Conservation (phyloP, 2,113 vertebrate species). For the Lipophrys pholis region DNA sequence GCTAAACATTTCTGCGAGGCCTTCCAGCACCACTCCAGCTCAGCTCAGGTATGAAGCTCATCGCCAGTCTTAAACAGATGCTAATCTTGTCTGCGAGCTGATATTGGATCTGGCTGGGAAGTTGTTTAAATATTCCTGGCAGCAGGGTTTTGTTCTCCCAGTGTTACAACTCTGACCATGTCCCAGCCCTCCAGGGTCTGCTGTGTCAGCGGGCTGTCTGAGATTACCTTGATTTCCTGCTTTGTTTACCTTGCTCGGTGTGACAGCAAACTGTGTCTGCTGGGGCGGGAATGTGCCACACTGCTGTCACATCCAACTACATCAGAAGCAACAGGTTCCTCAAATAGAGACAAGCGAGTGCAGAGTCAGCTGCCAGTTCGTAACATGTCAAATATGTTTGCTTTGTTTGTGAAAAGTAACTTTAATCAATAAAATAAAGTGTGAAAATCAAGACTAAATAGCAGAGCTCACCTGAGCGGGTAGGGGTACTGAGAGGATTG, state of each 20-base stretch:
- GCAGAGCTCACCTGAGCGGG: too few species aligned
- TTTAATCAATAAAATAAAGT: too few species aligned
- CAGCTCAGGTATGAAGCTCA: constrained; percentile 21
- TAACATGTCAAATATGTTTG: too few species aligned
- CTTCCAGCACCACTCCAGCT: constrained; percentile 22
- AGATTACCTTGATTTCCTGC: constrained; percentile 4
- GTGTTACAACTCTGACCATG: too few species aligned
- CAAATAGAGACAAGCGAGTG: not conserved
- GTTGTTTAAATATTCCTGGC: constrained; percentile 10
- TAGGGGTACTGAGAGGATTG: too few species aligned
- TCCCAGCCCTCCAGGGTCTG: not conserved
- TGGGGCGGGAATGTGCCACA: constrained; percentile 65
- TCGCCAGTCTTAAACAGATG: constrained; percentile 12
- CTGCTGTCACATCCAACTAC: constrained; percentile 54
- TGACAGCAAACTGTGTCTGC: constrained; percentile 57
- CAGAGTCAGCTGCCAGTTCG: too few species aligned
- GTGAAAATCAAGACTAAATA: too few species aligned
- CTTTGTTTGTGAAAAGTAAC: too few species aligned
- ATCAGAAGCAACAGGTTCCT: not conserved
- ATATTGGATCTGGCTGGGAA: constrained; percentile 8
- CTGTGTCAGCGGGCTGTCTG: not conserved
- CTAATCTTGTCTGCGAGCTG: constrained; percentile 40
- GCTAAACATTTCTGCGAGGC: constrained; percentile 33
- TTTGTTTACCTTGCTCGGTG: constrained; percentile 40
- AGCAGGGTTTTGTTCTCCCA: not conserved